Conservation (phyloP, 2,113 vertebrate genomes). For the Anas platyrhynchos region DNA sequence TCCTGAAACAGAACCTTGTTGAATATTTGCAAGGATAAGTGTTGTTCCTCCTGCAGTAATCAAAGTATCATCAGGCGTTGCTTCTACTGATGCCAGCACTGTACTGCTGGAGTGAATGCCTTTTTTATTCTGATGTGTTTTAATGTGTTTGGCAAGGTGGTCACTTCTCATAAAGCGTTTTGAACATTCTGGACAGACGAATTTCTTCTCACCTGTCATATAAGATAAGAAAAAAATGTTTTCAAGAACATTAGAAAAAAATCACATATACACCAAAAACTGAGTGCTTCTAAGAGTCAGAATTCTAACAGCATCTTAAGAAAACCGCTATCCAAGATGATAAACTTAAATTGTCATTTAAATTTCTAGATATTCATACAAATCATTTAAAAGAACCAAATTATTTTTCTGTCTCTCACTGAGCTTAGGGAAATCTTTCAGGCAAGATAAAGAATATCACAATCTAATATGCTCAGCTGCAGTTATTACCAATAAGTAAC, state of each 20-base stretch:
- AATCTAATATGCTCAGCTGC: not conserved
- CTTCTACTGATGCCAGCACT: slow-evolving; percentile 92
- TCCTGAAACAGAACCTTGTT: slow-evolving; percentile 92
- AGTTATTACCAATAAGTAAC: not conserved
- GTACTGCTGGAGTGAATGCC: slow-evolving; percentile 91
- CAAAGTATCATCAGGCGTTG: slow-evolving; percentile 91
- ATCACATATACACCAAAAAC: not conserved
- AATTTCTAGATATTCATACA: not conserved
- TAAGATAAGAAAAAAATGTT: slow-evolving; percentile 4
- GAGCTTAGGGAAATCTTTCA: not conserved
- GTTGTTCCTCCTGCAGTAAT: slow-evolving; percentile 97
- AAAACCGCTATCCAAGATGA: accelerated
- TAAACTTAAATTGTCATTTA: not conserved
- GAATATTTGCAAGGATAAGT: slow-evolving; percentile 99
- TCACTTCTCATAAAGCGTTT: slow-evolving; percentile 99
- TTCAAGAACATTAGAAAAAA: not conserved
- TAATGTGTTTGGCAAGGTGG: slow-evolving; percentile 99
- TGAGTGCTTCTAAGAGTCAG: not conserved
- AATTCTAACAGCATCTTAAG: not conserved
- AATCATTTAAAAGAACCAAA: not conserved
- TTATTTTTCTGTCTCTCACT: not conserved
- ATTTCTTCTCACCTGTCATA: slow-evolving; percentile 96
- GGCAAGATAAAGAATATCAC: not conserved
- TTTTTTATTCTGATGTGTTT: slow-evolving; percentile 99
- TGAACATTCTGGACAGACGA: slow-evolving; percentile 98